phyloP scores from a whole-genome alignment of 2,113 vertebrate species.

The Eulemur macaco region DNA sequence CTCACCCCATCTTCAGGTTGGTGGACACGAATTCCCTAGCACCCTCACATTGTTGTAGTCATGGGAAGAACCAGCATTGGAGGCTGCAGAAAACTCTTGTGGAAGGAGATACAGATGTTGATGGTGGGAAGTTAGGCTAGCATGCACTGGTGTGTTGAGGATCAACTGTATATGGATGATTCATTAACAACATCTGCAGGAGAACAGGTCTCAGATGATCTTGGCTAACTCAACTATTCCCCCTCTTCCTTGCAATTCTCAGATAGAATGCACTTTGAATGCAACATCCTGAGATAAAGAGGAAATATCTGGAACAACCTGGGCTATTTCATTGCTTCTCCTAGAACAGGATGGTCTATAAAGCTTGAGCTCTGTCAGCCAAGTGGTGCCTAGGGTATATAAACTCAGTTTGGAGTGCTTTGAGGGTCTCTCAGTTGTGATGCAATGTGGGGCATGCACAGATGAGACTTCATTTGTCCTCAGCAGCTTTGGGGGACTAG shows the following conservation, averaged over 20 bases:
- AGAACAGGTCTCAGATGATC: neutral
- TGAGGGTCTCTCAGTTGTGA: neutral
- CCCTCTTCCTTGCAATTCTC: neutral
- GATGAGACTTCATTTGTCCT: neutral
- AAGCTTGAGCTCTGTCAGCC: neutral
- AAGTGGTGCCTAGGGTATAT: too few species aligned
- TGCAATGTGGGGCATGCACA: rapidly evolving
- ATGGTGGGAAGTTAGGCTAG: rapidly evolving
- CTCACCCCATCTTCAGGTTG: neutral
- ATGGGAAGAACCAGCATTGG: rapidly evolving
- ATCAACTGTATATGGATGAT: too few species aligned
- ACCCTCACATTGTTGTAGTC: neutral
- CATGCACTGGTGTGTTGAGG: rapidly evolving
- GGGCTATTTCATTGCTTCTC: too few species aligned
- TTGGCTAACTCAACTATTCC: neutral
- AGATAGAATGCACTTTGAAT: neutral
- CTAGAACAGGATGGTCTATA: neutral
- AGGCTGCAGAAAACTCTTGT: neutral
- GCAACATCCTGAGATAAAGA: neutral
- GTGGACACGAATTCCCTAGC: neutral
- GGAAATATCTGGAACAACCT: neutral
- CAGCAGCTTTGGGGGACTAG: neutral
- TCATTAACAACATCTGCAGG: neutral
- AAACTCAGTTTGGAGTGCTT: neutral
- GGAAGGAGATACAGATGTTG: neutral